These are phyloP conservation scores for Pemphigus obesinymphae DNA, from an alignment of 1,140 invertebrate genomes.

Conservation along the genomic window DNA sequence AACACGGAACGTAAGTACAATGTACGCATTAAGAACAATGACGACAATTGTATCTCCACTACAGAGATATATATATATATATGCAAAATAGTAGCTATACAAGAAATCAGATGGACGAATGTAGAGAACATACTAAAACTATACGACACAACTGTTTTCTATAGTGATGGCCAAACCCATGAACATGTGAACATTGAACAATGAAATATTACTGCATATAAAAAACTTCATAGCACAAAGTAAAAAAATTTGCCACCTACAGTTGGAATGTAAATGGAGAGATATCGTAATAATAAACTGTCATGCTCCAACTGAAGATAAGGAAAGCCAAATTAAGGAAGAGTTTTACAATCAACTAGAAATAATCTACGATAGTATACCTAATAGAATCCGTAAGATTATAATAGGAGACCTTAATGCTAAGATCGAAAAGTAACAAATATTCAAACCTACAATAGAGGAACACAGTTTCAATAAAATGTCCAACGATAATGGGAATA, in stretches of 20 bases:
- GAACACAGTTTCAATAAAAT: no score
- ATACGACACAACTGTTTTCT: no score
- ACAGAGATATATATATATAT: neutral
- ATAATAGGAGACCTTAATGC: no score
- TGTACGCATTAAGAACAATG: conserved; percentile 19
- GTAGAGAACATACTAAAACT: no score
- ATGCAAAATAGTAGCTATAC: no score
- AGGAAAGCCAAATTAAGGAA: no score
- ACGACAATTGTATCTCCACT: conserved; percentile 38
- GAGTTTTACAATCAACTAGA: neutral
- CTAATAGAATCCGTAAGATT: neutral
- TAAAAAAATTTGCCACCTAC: neutral
- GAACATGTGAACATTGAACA: neutral
- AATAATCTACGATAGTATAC: neutral
- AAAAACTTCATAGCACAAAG: neutral
- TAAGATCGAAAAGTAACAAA: no score
- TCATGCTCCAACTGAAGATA: neutral
- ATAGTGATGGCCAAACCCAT: neutral
- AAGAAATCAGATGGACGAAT: no score
- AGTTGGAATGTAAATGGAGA: neutral
- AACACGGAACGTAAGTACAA: conserved; percentile 43
- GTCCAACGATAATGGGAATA: no score
- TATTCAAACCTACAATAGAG: no score
- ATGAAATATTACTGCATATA: neutral
- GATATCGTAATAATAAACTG: neutral